Evolutionary conservation across 1,140 invertebrate genomes (phyloP).

Genomic region (Parapsyche elsis): DNA sequence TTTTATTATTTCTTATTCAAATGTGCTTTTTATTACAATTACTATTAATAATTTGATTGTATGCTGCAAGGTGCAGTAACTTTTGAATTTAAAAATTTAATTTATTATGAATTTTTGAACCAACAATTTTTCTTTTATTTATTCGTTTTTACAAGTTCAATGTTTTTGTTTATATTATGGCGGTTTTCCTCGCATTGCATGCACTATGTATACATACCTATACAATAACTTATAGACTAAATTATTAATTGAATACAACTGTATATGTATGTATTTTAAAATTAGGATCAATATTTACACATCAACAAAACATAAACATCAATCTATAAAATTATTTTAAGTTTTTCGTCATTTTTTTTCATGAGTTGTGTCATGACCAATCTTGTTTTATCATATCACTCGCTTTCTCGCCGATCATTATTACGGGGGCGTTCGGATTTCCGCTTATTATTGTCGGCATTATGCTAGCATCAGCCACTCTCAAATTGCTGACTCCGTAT

Average conservation of each 20-base stretch:
- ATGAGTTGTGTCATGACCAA: conserved; percentile 69
- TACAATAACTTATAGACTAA: too few relatives aligned
- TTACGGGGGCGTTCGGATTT: conserved; percentile 81
- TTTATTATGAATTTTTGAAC: background rate
- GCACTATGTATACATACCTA: too few relatives aligned
- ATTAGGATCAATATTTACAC: background rate
- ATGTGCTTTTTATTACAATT: background rate
- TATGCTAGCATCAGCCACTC: conserved; percentile 82
- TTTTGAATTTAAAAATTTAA: too few relatives aligned
- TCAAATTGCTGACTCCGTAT: conserved; percentile 76
- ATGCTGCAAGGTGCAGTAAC: too few relatives aligned
- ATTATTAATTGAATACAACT: background rate
- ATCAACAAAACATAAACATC: background rate
- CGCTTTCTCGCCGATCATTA: conserved; percentile 85
- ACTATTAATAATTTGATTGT: too few relatives aligned
- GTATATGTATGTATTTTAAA: background rate
- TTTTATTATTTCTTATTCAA: conserved; percentile 7
- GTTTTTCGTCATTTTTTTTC: too few relatives aligned
- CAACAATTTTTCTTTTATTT: background rate
- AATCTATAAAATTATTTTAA: conserved; percentile 11
- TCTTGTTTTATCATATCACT: conserved; percentile 85
- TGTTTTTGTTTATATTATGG: too few relatives aligned
- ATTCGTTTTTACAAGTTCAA: background rate
- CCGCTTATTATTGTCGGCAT: conserved; percentile 86
- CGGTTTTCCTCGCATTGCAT: too few relatives aligned